Percentiles rank a stretch among this genome's conserved stretches.
phyloP scores from a whole-genome alignment of 1,140 invertebrate genomes.

The Sycobia sp. region DNA sequence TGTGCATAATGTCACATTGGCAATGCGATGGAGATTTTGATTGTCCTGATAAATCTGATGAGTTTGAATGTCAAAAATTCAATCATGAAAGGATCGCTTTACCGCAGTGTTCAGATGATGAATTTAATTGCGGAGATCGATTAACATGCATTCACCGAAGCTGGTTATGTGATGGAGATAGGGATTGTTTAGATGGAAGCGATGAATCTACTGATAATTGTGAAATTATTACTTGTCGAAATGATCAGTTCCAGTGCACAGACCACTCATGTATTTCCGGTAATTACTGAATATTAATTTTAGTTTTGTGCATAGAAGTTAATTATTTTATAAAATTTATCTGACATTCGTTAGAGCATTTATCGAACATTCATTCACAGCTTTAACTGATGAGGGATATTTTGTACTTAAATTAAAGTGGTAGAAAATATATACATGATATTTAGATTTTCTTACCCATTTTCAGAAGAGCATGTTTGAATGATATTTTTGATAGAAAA shows the following conservation, averaged over 20 bases:
- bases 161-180: conserved; percentile 87
- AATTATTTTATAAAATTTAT: no score
- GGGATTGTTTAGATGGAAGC: conserved; percentile 81
- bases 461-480: no score
- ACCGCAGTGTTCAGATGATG: conserved; percentile 69
- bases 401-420: no score
- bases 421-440: no score
- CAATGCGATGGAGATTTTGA: conserved; percentile 86
- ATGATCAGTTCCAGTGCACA: conserved; percentile 83
- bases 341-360: no score
- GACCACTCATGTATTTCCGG: conserved; percentile 78
- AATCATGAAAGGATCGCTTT: conserved; percentile 37
- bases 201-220: conserved; percentile 76
- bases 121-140: conserved; percentile 85
- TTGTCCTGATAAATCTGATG: conserved; percentile 81
- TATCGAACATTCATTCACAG: no score
- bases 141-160: conserved; percentile 84
- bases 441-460: no score
- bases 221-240: conserved; percentile 77
- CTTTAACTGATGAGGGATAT: no score
- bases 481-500: not conserved
- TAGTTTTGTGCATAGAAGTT: no score
- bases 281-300: conserved; percentile 39
- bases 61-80: conserved; percentile 67
- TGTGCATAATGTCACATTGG: conserved; percentile 77